Base-by-base conservation (phyloP, 2,113 vertebrate species). In the Lipophrys pholis region DNA sequence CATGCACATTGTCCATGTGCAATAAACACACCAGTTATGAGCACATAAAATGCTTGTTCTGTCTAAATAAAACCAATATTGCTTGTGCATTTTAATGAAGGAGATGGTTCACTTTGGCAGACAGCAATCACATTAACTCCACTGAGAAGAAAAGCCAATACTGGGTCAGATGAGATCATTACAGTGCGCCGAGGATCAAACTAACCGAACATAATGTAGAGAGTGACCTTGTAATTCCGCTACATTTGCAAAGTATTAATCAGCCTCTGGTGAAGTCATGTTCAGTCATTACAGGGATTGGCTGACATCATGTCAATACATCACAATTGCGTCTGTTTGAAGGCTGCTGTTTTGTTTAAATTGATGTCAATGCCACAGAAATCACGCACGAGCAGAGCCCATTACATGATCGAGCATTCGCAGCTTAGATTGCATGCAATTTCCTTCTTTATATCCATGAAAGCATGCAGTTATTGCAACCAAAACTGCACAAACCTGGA, bases 401-500 rank as follows among this genome's bases (percentile, higher is more conserved):
- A 21, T 15, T 39, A 4, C 8, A 35, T 16, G 45, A 12, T 53
- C 40, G 16, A 17, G 54, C 1, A 59, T 14, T 2, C 8, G 5
- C 6, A 16, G 8, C 30, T 21, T 49, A 8, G 11, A 41, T 45
- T 30, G 21, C 11, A 52, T 42, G 5, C 40, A 14, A 11, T 5
- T 60, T 2, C 43, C 0, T 46, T 2, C 21, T 5, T 53, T 4
- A 11, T 42, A 42, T 40, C 48, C 39, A 38, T 67, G 30, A 49
- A 65, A 69, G 43, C 41, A 48, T 65, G 40, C 62, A 65, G 51
- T 6, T 38, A 42, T 54, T 57, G 11, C 63, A 43, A 12, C 12
- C 35, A 51, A 42, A 45, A 46, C 6, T 1, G 2, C 12, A 78
- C 80, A 17, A 53, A 86, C 71, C 68, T 76, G 61, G 30, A 65